Evolutionary conservation across 2,888 invertebrate species (phyloP), one percentile per base, ranked within the genome.

Genomic region (Dicyrtoma fusca): DNA sequence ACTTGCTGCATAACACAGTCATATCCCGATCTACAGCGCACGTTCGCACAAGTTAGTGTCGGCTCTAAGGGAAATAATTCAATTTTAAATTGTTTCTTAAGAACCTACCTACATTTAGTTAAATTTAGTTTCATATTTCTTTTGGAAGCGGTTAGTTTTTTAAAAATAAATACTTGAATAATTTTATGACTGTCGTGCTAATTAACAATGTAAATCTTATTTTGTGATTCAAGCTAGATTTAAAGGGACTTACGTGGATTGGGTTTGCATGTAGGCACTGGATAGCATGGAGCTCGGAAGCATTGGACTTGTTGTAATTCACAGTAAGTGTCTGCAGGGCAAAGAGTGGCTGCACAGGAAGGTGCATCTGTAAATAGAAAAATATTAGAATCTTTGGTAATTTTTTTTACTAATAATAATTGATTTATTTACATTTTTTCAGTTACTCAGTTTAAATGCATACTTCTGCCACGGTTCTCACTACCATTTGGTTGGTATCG

Each of bases 241-340:
- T n/a, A n/a, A n/a, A n/a, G n/a, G n/a, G 34, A 8, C 34, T 5
- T 34, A 34, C 34, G 4, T 34, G 34, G 34, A 34, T 34, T 34
- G 34, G 34, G 3, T 34, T 34, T 34, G 26, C 71, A 71, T 19
- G 42, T 47, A 17, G 71, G 57, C 2, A 63, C 17, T 6, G 64
- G 64, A 19, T 45, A 49, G 25, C 71, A 71, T 19, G 71, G 71
- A 8, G 71, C 65, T 49, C 42, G 45, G 23, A 71, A 34, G 42
- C 71, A 71, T 49, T 71, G 65, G 2, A 65, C 66, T 59, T 65
- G 65, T 25, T 71, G 19, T 11, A 65, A 17, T n/a, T 49, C 51
- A 26, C 71, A 71, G 10, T 10, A 25, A 14, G 65, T 65, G 6
- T 59, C 71, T 1, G 23, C 14, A 10, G 17, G 10, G 59, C 71